Percentiles rank a stretch among this genome's conserved stretches.
Evolutionary conservation across 2,797 vertebrate genomes (phyloP).

Genomic region (Sebastes trivittatus): DNA sequence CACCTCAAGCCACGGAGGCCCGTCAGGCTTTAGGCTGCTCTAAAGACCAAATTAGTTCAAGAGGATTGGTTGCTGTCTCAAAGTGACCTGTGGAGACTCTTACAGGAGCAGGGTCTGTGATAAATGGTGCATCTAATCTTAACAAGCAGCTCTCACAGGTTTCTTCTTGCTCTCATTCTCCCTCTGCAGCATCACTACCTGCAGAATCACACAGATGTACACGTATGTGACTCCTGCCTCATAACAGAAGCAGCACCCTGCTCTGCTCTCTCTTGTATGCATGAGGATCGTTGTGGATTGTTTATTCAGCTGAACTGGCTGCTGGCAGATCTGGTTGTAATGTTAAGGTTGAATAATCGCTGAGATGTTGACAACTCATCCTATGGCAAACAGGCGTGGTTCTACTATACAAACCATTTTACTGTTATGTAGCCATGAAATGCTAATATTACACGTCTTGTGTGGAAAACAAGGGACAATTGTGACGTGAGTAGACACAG

Average conservation of each 20-base stretch:
- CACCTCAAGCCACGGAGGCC: neutral
- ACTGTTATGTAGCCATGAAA: conserved; percentile 8
- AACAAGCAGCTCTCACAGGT: conserved; percentile 6
- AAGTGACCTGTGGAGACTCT: conserved; percentile 36
- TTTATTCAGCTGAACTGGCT: conserved; percentile 59
- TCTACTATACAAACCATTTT: conserved; percentile 13
- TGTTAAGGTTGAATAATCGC: conserved; percentile 26
- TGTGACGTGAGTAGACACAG: neutral
- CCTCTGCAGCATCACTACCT: conserved; percentile 9
- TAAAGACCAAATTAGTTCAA: conserved; percentile 40
- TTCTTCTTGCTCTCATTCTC: neutral
- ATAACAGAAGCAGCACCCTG: neutral
- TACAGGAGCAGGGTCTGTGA: conserved; percentile 18
- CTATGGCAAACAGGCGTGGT: conserved; percentile 34
- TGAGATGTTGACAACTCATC: conserved; percentile 24
- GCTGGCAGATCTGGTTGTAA: conserved; percentile 26
- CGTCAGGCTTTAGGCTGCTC: neutral
- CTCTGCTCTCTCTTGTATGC: neutral
- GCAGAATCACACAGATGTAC: neutral
- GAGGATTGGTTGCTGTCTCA: conserved; percentile 33
- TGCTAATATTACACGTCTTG: neutral
- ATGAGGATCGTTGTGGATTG: conserved; percentile 12
- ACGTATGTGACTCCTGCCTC: neutral
- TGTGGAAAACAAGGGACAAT: neutral
- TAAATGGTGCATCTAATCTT: conserved; percentile 39